phyloP scores from a whole-genome alignment of 2,888 invertebrate genomes.

The Melangyna quadrimaculata region DNA sequence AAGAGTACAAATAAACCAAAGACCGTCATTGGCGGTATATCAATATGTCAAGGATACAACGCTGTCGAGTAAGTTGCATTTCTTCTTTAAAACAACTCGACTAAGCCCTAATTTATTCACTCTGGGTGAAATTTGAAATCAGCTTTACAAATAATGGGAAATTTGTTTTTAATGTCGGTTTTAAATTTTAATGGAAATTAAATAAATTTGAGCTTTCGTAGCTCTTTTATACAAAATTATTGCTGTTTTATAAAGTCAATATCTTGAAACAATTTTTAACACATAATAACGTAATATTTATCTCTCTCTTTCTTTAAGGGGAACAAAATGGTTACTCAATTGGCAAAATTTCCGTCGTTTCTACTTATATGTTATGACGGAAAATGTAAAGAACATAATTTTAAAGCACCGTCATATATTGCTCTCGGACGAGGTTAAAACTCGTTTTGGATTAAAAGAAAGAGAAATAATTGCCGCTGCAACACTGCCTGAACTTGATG shows the following conservation, averaged over 20 bases:
- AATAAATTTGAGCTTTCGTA: not conserved
- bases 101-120: no score
- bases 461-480: slow-evolving; percentile 92
- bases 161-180: no score
- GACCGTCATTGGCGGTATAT: slow-evolving; percentile 93
- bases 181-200: no score
- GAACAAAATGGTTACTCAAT: slow-evolving; percentile 89
- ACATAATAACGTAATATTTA: not conserved
- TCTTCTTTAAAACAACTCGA: not conserved
- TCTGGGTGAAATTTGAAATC: no score
- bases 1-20: slow-evolving; percentile 83
- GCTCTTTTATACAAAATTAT: no score
- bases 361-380: slow-evolving; percentile 96
- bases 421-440: slow-evolving; percentile 88
- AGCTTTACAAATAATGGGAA: no score
- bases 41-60: slow-evolving; percentile 97
- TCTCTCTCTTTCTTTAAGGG: slow-evolving; percentile 82
- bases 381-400: slow-evolving; percentile 93
- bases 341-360: slow-evolving; percentile 95
- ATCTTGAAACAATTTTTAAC: not conserved
- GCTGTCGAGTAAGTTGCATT: slow-evolving; percentile 89
- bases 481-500: slow-evolving; percentile 93
- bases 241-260: no score
- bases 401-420: slow-evolving; percentile 90
- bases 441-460: slow-evolving; percentile 87